Conservation (phyloP, 2,888 invertebrate genomes). For the Epiblema foenella region DNA sequence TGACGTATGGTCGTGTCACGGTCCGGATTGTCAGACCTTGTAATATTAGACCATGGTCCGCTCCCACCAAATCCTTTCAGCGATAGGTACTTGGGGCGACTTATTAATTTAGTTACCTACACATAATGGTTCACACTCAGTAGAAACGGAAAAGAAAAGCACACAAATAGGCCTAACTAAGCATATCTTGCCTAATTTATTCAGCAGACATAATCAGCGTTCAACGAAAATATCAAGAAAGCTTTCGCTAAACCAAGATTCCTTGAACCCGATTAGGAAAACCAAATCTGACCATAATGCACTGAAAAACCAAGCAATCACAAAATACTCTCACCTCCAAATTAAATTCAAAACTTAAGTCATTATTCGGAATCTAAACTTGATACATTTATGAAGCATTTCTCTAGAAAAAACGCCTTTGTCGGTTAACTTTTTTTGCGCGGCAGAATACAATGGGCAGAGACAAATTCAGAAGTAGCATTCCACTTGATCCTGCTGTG, state of each 20-base stretch:
- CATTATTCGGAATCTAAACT: constrained; percentile 46
- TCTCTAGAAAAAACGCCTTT: constrained; percentile 44
- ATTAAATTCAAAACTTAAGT: constrained; percentile 45
- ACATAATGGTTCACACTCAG: too few species aligned
- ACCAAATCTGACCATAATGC: constrained; percentile 18
- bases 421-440: constrained; percentile 45
- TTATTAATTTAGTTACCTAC: too few species aligned
- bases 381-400: constrained; percentile 45
- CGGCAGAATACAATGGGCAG: constrained; percentile 44
- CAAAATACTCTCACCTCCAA: constrained; percentile 40
- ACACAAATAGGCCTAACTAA: too few species aligned
- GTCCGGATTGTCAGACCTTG: too few species aligned
- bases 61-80: too few species aligned
- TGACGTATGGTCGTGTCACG: too few species aligned
- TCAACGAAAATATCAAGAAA: not conserved
- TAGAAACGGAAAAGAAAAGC: too few species aligned
- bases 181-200: too few species aligned
- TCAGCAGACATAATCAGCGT: too few species aligned
- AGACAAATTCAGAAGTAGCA: constrained; percentile 46
- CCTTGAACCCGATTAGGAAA: not conserved
- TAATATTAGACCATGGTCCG: too few species aligned
- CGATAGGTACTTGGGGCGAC: too few species aligned
- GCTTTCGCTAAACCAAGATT: not conserved
- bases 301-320: constrained; percentile 31
- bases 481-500: constrained; percentile 44